phyloP scores from a whole-genome alignment of 2,888 invertebrate genomes.

The Silvanus unidentatus region DNA sequence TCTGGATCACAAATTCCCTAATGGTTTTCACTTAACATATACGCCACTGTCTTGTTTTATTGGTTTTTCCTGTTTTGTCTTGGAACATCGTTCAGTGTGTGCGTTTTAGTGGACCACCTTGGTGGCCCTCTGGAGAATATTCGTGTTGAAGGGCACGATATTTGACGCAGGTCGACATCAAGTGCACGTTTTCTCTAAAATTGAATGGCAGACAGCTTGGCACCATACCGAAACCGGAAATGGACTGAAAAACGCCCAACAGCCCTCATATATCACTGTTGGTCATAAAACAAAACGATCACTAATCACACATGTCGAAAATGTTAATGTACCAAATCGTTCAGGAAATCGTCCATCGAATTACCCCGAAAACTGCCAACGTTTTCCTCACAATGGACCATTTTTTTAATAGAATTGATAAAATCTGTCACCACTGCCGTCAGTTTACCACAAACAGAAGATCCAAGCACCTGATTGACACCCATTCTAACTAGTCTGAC shows the following conservation, averaged over 20 bases:
- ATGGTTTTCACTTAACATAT: too few relatives aligned
- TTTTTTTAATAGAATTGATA: too few relatives aligned
- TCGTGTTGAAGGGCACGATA: background rate
- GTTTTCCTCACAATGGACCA: too few relatives aligned
- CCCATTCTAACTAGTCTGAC: slow-evolving; percentile 20
- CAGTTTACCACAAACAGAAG: slow-evolving; percentile 34
- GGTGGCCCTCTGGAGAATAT: background rate
- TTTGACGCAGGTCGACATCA: slow-evolving; percentile 14
- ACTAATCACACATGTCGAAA: background rate
- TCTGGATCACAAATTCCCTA: too few relatives aligned
- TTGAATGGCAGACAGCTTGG: slow-evolving; percentile 38
- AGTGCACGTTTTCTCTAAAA: slow-evolving; percentile 16
- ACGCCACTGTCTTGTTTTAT: too few relatives aligned
- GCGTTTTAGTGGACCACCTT: slow-evolving; percentile 1
- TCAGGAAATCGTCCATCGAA: too few relatives aligned
- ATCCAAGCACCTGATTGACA: slow-evolving; percentile 27
- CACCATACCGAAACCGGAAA: slow-evolving; percentile 42
- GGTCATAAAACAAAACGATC: slow-evolving; percentile 28
- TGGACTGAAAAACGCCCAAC: slow-evolving; percentile 30
- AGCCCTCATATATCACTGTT: slow-evolving; percentile 40
- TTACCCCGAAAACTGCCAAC: too few relatives aligned
- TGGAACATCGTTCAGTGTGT: too few relatives aligned
- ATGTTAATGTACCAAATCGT: slow-evolving; percentile 2
- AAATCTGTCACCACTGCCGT: slow-evolving; percentile 33
- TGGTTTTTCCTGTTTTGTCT: too few relatives aligned